Evolutionary conservation across 2,888 invertebrate species (phyloP), one percentile per base, ranked within the genome.

Genomic region (Ennomos quercinarius): DNA sequence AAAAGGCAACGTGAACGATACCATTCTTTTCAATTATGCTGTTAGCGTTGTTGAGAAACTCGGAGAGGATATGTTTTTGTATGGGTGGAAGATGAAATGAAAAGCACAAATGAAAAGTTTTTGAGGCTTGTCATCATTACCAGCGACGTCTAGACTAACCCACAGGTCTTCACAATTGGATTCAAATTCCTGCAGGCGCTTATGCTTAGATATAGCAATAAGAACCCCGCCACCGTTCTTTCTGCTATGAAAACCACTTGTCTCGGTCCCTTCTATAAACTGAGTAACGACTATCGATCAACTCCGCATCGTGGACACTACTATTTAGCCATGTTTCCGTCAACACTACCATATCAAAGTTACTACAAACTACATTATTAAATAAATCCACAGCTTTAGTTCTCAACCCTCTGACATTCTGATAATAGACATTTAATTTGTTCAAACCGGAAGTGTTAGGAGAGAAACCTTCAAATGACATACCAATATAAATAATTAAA

Each of bases 201-300:
- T 34, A 11, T 41, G 12, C 40, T 35, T 58, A 9, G 55, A 45
- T 2, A 58, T 52, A 4, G 61, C 57, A 13, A 61, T 46, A 10
- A 41, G 12, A 11, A 57, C 51, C 9, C 61, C 59, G 11, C 59
- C 58, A 5, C 51, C 55, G 27, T 54, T 49, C 37, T 37, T 54
- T 12, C 48, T 44, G 4, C 10, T 11, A 13, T 12, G 46, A 9
- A 45, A 47, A 6, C 38, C 50, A 13, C 48, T 47, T 42, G 39
- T 34, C 10, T n/a, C 67, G 59, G 41, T 68, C 70, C 27, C 63
- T 49, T 39, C 65, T 66, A 45, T 66, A 68, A 10, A 70, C 63
- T n/a, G 36, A 34, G 41, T 66, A 70, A n/a, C 52, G 58, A 12
- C 59, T 49, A 40, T 64, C 62, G 54, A 70, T 68, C 8, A 68